phyloP scores from a whole-genome alignment of 2,113 vertebrate species.

The Ammospiza caudacuta region DNA sequence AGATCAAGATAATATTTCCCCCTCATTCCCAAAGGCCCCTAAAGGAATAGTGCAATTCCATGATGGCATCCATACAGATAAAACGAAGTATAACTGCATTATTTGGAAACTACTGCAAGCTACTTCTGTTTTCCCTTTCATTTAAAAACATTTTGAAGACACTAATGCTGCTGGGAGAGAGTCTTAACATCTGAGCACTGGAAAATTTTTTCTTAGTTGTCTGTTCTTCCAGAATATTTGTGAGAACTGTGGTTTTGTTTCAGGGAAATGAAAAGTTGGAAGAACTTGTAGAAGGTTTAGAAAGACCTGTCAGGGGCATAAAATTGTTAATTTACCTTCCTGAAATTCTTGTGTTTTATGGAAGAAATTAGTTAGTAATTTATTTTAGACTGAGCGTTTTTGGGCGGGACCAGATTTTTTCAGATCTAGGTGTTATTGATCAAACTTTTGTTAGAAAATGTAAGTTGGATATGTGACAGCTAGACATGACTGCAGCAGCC shows the following conservation, averaged over 20 bases:
- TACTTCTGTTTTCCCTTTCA: not conserved
- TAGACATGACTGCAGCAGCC: not conserved
- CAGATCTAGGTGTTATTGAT: not conserved
- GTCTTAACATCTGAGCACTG: not conserved
- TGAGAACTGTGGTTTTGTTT: conserved; percentile 15
- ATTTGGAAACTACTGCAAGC: conserved; percentile 20
- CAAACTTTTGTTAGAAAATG: not conserved
- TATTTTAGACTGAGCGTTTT: not conserved
- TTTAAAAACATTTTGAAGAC: conserved; percentile 39
- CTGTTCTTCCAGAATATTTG: not conserved
- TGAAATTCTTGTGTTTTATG: conserved; percentile 24
- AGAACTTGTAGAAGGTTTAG: conserved; percentile 8
- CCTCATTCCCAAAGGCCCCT: not conserved
- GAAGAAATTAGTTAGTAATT: conserved; percentile 20
- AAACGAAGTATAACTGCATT: conserved; percentile 42
- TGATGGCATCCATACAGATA: conserved; percentile 29
- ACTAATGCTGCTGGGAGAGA: not conserved
- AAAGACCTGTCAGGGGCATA: not conserved
- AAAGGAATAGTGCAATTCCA: conserved; percentile 24
- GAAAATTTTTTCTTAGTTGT: not conserved
- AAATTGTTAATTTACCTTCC: conserved; percentile 17
- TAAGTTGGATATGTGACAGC: not conserved
- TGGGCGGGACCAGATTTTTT: not conserved
- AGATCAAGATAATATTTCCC: conserved; percentile 50
- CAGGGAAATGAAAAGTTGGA: not conserved